Evolutionary conservation across 2,113 vertebrate genomes (phyloP).

Genomic region (Scomber colias): DNA sequence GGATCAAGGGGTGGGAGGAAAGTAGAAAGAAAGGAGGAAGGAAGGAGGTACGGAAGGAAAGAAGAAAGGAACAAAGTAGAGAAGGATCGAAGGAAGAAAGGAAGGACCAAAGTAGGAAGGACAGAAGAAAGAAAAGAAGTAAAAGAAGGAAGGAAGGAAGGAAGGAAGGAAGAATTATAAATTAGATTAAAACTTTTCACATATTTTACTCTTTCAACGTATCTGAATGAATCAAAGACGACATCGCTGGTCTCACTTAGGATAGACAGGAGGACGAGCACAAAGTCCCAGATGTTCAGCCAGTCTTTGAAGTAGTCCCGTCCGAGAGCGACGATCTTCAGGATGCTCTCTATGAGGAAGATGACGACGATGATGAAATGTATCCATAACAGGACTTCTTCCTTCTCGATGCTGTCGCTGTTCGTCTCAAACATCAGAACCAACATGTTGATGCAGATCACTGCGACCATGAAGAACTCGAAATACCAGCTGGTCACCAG

Average conservation of each 20-base stretch:
- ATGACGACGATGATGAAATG: slow-evolving; percentile 93
- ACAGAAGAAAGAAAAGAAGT: no score
- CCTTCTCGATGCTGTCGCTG: slow-evolving; percentile 89
- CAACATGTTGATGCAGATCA: slow-evolving; percentile 98
- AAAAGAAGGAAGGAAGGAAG: no score
- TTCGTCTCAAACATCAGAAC: slow-evolving; percentile 99
- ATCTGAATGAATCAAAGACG: no score
- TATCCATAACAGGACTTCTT: slow-evolving; percentile 87
- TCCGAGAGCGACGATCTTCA: slow-evolving; percentile 92
- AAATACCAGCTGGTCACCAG: slow-evolving; percentile 92
- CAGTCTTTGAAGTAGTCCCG: slow-evolving; percentile 92
- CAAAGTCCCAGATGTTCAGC: slow-evolving; percentile 98
- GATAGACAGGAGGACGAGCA: slow-evolving; percentile 95
- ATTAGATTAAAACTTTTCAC: no score
- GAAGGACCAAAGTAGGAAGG: no score
- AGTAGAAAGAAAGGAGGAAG: no score
- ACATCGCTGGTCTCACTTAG: slow-evolving; percentile 79
- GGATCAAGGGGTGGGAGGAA: no score
- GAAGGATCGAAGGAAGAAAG: no score
- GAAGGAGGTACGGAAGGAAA: no score
- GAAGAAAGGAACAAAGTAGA: no score
- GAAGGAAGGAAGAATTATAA: no score
- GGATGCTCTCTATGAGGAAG: slow-evolving; percentile 91
- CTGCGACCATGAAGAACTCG: slow-evolving; percentile 94
- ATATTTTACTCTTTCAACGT: no score